Evolutionary conservation across 2,797 vertebrate genomes (phyloP).

Genomic region (Anableps anableps): DNA sequence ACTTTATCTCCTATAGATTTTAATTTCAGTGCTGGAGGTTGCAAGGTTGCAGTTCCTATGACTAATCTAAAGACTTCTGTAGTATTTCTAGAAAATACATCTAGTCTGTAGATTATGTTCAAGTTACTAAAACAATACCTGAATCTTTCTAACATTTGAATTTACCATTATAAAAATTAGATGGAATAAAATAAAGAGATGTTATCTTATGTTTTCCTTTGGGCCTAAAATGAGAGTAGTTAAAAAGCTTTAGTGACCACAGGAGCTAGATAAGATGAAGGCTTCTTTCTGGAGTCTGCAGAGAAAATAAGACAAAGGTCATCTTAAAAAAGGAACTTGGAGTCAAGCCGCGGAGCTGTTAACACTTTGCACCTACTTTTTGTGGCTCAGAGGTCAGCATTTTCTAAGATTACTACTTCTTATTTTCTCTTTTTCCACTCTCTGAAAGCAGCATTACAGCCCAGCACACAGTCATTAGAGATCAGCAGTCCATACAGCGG

Average conservation of each 20-base stretch:
- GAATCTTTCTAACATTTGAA: not conserved
- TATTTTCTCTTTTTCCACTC: conserved; percentile 68
- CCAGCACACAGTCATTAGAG: conserved; percentile 72
- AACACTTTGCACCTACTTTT: conserved; percentile 72
- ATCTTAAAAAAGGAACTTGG: not conserved
- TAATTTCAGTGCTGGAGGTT: not conserved
- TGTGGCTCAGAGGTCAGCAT: conserved; percentile 77
- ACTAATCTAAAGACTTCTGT: not conserved
- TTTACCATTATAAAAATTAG: not conserved
- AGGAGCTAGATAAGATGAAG: conserved; percentile 36
- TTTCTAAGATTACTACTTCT: conserved; percentile 77
- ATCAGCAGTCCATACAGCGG: conserved; percentile 71
- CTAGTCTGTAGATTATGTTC: not conserved
- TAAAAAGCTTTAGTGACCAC: conserved; percentile 33
- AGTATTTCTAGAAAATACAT: not conserved
- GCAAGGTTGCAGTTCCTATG: not conserved
- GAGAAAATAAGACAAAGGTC: conserved; percentile 66
- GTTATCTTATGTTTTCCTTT: conserved; percentile 41
- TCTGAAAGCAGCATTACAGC: conserved; percentile 72
- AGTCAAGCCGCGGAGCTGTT: conserved; percentile 61
- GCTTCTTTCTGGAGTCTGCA: conserved; percentile 44
- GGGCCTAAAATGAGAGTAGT: conserved; percentile 40
- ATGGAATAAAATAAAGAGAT: conserved; percentile 8
- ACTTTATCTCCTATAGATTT: not conserved
- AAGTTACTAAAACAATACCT: not conserved